Base-by-base conservation (phyloP, 1,140 invertebrate genomes). In the Zelostemma sp. region DNA sequence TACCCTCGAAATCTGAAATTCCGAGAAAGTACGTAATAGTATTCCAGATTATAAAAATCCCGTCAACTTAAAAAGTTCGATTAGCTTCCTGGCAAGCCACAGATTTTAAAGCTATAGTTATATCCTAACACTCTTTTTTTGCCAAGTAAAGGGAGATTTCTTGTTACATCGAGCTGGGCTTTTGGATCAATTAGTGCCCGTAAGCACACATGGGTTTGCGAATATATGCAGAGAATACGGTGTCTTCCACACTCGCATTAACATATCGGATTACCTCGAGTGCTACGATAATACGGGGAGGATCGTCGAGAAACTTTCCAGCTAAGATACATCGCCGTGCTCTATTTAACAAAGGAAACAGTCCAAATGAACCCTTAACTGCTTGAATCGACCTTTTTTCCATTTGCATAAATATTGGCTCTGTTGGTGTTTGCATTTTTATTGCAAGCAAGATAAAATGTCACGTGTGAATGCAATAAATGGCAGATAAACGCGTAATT, bases 211-310 rank as follows among this genome's bases (percentile, higher is more conserved):
- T 28, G 25, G 25, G 25, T 4, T 28, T 4, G 25, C 8, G 25
- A 3, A 28, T 28, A 8, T 28, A 28, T 28, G 25, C 25, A 28
- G 25, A 28, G 33, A 6, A 35, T n/a, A 35, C n/a, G 6, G 33
- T n/a, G 33, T n/a, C 33, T 11, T 35, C 33, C n/a, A 35, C 33
- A 35, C 33, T 35, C 33, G 33, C 33, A 35, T 35, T 35, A 35
- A 35, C 33, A 35, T 35, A 25, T 25, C 6, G 33, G 11, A 35
- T 35, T 35, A 35, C 33, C 33, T 35, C 33, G 11, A 35, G 33
- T 35, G 33, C 33, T 9, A 35, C 33, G 33, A 35, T 35, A 35
- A 35, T 35, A n/a, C 33, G 33, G 33, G 33, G 33, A 6, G n/a
- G 11, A 35, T 35, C 33, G 11, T n/a, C n/a, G 6, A 1, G 33